Evolutionary conservation across 2,113 vertebrate species (phyloP).

Genomic region (Herpetotheres cachinnans): DNA sequence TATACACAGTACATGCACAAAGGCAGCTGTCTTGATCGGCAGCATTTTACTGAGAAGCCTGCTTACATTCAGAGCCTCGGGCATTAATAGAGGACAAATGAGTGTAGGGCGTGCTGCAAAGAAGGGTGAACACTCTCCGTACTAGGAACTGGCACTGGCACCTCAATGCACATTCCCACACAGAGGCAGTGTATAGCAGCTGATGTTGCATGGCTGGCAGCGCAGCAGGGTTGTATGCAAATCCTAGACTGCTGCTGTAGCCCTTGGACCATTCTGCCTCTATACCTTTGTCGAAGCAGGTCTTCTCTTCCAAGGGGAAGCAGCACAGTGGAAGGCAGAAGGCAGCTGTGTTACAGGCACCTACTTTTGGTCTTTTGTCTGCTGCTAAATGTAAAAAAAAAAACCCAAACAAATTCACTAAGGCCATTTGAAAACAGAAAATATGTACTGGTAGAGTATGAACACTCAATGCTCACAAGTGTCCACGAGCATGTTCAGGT

Average conservation of each 20-base stretch:
- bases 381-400: neutral
- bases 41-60: neutral
- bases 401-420: neutral
- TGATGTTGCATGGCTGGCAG: neutral
- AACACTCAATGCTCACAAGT: neutral
- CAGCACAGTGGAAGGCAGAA: neutral
- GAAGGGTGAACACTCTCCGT: neutral
- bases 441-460: neutral
- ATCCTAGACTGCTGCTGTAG: neutral
- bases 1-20: neutral
- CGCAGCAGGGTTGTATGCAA: neutral
- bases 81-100: neutral
- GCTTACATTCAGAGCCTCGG: neutral
- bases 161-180: neutral
- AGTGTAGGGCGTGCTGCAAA: neutral
- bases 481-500: neutral
- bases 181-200: neutral
- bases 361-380: neutral
- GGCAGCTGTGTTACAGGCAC: neutral
- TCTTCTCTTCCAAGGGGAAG: neutral
- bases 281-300: neutral
- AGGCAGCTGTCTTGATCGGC: neutral
- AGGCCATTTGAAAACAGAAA: neutral
- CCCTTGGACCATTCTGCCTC: neutral
- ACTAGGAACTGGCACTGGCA: neutral